These are phyloP conservation scores for Euglossa dilemma DNA, from an alignment of 1,140 invertebrate genomes.

Conservation along the genomic window DNA sequence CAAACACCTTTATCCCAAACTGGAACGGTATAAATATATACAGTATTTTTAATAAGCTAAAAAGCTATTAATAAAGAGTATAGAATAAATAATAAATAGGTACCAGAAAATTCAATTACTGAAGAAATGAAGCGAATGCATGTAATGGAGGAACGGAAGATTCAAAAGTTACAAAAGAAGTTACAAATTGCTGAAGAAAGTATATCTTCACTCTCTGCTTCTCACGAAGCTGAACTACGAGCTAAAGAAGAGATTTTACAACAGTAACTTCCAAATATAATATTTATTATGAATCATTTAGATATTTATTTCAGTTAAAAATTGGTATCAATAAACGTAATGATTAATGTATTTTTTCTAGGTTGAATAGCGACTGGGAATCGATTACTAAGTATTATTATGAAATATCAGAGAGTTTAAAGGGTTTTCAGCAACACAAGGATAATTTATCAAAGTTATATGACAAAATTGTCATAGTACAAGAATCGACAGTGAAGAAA, in stretches of 20 bases:
- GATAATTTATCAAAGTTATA: slow-evolving; percentile 44
- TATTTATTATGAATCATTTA: neutral
- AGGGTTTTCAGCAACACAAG: slow-evolving; percentile 48
- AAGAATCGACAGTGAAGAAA: slow-evolving; percentile 25
- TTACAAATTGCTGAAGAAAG: slow-evolving; percentile 36
- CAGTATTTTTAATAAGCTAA: too few relatives aligned
- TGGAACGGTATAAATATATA: slow-evolving; percentile 16
- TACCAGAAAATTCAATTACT: neutral
- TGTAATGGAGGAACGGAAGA: slow-evolving; percentile 3
- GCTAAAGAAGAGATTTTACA: slow-evolving; percentile 46
- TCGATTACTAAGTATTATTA: slow-evolving; percentile 53
- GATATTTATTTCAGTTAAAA: neutral
- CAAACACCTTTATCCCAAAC: slow-evolving; percentile 11
- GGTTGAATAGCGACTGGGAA: slow-evolving; percentile 55
- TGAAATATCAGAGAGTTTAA: slow-evolving; percentile 54
- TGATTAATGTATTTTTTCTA: neutral
- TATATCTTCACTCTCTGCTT: slow-evolving; percentile 26
- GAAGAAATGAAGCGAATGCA: slow-evolving; percentile 5
- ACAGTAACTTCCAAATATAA: slow-evolving; percentile 30
- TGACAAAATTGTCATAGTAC: slow-evolving; percentile 36
- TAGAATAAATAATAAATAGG: slow-evolving; percentile 11
- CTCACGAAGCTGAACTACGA: slow-evolving; percentile 21
- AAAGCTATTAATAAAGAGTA: neutral
- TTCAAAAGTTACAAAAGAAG: slow-evolving; percentile 46
- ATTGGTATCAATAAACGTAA: neutral